Evolutionary conservation across 2,888 invertebrate genomes (phyloP).

Genomic region (Noctua janthina): DNA sequence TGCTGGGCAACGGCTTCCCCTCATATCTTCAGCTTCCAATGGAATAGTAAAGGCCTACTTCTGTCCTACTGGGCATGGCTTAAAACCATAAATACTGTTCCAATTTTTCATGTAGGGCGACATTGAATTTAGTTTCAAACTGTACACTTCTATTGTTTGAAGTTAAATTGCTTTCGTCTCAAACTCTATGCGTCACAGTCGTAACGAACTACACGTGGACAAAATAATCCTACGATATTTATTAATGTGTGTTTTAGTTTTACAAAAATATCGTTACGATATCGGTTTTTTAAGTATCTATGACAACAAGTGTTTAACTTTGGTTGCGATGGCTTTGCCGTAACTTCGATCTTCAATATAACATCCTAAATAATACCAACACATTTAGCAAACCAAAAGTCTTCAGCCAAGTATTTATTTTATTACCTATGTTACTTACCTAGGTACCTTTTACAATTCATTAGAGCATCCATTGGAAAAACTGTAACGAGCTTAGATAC

Average conservation of each 20-base stretch:
- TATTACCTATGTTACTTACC: too few relatives aligned
- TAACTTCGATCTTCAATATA: neutral
- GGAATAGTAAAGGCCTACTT: neutral
- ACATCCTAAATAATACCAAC: too few relatives aligned
- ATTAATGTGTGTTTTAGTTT: neutral
- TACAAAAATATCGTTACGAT: neutral
- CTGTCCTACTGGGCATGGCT: neutral
- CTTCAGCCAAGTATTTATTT: too few relatives aligned
- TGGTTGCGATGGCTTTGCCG: neutral
- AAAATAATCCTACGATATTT: conserved; percentile 10
- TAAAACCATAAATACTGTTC: neutral
- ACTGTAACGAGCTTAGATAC: too few relatives aligned
- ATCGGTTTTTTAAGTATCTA: neutral
- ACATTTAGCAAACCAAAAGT: too few relatives aligned
- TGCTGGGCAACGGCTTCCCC: too few relatives aligned
- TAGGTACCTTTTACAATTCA: neutral
- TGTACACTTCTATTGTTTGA: conserved; percentile 78
- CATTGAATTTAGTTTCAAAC: conserved; percentile 55
- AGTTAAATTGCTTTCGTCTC: conserved; percentile 80
- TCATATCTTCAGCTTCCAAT: neutral
- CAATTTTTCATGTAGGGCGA: conserved; percentile 21
- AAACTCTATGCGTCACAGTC: conserved; percentile 15
- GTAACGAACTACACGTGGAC: neutral
- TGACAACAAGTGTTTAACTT: neutral
- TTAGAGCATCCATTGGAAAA: neutral